A percentile compares a stretch with the other conserved stretches of the same genome.
phyloP scores from a whole-genome alignment of 2,888 invertebrate genomes.

The Leptopilina syphax region DNA sequence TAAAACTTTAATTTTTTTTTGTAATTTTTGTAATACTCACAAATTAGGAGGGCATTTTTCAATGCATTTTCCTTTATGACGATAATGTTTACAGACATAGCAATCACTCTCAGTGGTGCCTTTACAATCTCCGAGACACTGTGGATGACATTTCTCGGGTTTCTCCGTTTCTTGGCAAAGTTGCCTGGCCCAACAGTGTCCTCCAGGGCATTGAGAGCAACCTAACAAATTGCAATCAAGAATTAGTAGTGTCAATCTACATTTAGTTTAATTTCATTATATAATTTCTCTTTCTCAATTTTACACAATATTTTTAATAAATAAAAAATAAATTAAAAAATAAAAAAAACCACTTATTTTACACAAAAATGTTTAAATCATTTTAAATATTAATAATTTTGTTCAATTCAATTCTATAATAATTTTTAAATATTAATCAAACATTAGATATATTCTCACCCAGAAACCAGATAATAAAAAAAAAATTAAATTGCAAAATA shows the following conservation, averaged over 20 bases:
- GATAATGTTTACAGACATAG: conserved; percentile 82
- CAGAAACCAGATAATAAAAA: too few species aligned
- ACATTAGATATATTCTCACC: too few species aligned
- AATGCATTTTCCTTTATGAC: conserved; percentile 80
- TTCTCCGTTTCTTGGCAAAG: conserved; percentile 78
- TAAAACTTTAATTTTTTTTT: too few species aligned
- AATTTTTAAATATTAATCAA: too few species aligned
- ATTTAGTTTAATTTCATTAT: background rate
- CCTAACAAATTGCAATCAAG: conserved; percentile 74
- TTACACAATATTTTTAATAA: background rate
- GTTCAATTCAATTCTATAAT: too few species aligned
- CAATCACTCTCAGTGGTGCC: conserved; percentile 80
- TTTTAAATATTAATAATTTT: too few species aligned
- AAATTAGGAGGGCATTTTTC: conserved; percentile 82
- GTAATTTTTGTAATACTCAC: conserved; percentile 77
- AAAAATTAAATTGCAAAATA: too few species aligned
- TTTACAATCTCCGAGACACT: conserved; percentile 89
- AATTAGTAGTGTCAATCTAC: background rate
- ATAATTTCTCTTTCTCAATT: background rate
- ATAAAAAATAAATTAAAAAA: too few species aligned
- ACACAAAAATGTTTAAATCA: too few species aligned
- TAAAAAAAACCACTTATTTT: too few species aligned
- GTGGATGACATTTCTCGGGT: conserved; percentile 81
- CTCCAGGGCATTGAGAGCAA: conserved; percentile 81
- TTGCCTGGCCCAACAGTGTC: conserved; percentile 77